Evolutionary conservation across 2,888 invertebrate genomes (phyloP).

Genomic region (Tipula confusa): DNA sequence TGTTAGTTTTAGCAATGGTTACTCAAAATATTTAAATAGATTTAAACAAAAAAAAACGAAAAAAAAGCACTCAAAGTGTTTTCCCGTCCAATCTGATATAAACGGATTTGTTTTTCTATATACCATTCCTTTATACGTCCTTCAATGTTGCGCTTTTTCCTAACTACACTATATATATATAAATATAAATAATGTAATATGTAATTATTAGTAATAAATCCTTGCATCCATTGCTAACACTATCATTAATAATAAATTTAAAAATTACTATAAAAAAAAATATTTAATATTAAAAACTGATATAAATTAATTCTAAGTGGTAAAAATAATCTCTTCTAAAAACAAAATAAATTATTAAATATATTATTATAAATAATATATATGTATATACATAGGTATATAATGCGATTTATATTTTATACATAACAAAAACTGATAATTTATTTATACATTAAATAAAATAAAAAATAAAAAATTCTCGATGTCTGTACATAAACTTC

Average conservation of each 20-base stretch:
- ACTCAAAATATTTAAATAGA: background rate
- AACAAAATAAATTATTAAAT: background rate
- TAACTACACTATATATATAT: no score
- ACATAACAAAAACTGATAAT: background rate
- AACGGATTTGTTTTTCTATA: background rate
- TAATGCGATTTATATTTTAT: conserved; percentile 6
- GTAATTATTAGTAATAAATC: background rate
- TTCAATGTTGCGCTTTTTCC: conserved; percentile 3
- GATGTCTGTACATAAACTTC: background rate
- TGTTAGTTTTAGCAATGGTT: background rate
- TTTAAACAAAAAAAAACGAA: no score
- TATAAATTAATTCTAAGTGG: background rate
- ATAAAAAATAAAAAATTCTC: background rate
- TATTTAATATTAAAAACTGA: background rate
- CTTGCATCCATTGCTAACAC: background rate
- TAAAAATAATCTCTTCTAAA: background rate
- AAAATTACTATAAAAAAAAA: background rate
- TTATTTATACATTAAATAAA: background rate
- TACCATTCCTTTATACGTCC: conserved; percentile 3
- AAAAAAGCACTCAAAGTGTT: background rate
- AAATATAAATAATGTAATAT: background rate
- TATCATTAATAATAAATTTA: background rate
- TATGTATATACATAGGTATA: background rate
- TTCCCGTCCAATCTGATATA: background rate
- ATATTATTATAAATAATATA: background rate